Evolutionary conservation across 2,113 vertebrate genomes (phyloP).

Genomic region (Clarias gariepinus): DNA sequence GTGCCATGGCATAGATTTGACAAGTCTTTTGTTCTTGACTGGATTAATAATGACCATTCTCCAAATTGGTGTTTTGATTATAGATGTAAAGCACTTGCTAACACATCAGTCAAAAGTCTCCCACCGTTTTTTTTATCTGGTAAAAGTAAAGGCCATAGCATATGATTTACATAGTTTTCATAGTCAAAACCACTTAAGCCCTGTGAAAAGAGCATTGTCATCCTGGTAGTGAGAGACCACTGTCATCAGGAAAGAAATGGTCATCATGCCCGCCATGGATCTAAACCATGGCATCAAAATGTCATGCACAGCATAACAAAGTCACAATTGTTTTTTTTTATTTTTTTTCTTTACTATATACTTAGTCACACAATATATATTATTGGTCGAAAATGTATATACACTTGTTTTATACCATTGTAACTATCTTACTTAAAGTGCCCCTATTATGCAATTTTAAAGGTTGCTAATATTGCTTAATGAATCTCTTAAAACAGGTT

Average conservation of each 20-base stretch:
- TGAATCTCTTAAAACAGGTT: no score
- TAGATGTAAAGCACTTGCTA: not conserved
- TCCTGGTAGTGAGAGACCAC: not conserved
- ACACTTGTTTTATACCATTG: not conserved
- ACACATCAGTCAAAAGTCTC: not conserved
- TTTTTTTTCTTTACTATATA: no score
- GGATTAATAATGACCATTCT: not conserved
- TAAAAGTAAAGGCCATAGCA: not conserved
- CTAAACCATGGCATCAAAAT: not conserved
- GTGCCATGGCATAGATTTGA: not conserved
- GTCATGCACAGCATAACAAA: not conserved
- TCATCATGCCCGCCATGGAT: not conserved
- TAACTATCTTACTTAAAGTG: no score
- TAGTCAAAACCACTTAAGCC: not conserved
- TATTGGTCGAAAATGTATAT: not conserved
- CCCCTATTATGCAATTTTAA: no score
- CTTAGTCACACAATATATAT: not conserved
- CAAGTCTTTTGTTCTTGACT: not conserved
- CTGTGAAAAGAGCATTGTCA: not conserved
- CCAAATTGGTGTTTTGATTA: not conserved
- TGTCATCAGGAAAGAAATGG: not conserved
- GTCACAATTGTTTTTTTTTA: not conserved
- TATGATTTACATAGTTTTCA: conserved; percentile 1
- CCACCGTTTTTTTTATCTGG: not conserved
- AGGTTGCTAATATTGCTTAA: no score